Evolutionary conservation across 2,888 invertebrate genomes (phyloP).

Genomic region (Troides aeacus): DNA sequence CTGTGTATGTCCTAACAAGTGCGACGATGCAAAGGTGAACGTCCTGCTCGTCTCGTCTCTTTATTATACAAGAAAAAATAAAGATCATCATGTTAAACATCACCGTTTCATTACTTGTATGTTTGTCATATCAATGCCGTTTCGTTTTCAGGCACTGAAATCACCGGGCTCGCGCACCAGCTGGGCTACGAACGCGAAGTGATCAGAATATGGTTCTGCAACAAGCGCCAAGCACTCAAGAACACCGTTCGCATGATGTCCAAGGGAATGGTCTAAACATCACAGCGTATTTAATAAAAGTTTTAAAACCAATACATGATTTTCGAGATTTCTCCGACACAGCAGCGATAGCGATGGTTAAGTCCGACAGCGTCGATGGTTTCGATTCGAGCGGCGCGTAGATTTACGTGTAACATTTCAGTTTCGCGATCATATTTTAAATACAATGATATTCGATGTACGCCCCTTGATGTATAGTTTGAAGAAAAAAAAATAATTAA

Average conservation of each 20-base stretch:
- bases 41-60: too few relatives aligned
- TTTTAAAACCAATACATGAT: constrained; percentile 12
- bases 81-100: too few relatives aligned
- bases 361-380: constrained; percentile 17
- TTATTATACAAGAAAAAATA: too few relatives aligned
- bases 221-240: constrained; percentile 97
- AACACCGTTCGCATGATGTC: constrained; percentile 98
- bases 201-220: constrained; percentile 99
- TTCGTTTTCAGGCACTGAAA: constrained; percentile 91
- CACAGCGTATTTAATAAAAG: constrained; percentile 22
- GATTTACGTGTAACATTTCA: constrained; percentile 27
- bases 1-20: too few relatives aligned
- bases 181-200: constrained; percentile 98
- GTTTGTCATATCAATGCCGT: neutral
- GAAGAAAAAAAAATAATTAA: constrained; percentile 36
- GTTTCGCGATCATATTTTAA: constrained; percentile 19
- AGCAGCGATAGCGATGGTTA: constrained; percentile 13
- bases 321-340: constrained; percentile 25
- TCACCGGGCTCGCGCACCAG: constrained; percentile 96
- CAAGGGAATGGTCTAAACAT: constrained; percentile 86
- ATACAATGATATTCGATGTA: constrained; percentile 36
- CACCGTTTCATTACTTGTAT: too few relatives aligned
- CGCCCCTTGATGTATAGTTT: constrained; percentile 47
- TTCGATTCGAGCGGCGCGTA: constrained; percentile 33
- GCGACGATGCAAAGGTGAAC: too few relatives aligned